phyloP scores from a whole-genome alignment of 2,113 vertebrate species.

The Serinus canaria region DNA sequence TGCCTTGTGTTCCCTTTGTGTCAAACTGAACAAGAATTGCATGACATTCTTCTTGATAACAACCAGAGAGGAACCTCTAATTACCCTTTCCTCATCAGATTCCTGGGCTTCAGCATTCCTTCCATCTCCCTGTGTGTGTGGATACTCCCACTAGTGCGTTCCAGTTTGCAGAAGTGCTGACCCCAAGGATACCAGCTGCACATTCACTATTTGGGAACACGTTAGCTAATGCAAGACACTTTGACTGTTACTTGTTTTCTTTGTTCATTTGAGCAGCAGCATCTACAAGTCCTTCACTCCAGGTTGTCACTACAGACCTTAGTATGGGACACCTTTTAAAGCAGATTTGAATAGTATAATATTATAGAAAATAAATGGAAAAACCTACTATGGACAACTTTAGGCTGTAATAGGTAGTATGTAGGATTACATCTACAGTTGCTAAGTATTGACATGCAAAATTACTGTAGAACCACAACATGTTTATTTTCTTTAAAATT shows the following conservation, averaged over 20 bases:
- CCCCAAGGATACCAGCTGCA: neutral
- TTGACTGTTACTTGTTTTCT: neutral
- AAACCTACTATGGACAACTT: neutral
- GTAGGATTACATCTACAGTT: neutral
- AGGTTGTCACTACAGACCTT: neutral
- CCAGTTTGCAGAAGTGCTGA: neutral
- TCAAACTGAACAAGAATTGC: neutral
- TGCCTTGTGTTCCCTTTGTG: neutral
- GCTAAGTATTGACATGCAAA: neutral
- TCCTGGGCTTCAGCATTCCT: neutral
- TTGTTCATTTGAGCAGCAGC: neutral
- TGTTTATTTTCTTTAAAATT: neutral
- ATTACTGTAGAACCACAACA: neutral
- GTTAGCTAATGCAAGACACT: neutral
- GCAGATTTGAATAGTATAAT: neutral
- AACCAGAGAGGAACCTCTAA: neutral
- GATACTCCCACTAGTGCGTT: neutral
- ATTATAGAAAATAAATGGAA: neutral
- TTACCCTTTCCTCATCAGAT: neutral
- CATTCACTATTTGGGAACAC: neutral
- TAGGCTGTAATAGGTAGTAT: neutral
- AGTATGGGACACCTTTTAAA: neutral
- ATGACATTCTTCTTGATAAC: neutral
- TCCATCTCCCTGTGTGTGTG: neutral
- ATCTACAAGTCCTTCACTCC: neutral